phyloP scores from a whole-genome alignment of 1,140 invertebrate genomes.

The Brachionus koreanus region DNA sequence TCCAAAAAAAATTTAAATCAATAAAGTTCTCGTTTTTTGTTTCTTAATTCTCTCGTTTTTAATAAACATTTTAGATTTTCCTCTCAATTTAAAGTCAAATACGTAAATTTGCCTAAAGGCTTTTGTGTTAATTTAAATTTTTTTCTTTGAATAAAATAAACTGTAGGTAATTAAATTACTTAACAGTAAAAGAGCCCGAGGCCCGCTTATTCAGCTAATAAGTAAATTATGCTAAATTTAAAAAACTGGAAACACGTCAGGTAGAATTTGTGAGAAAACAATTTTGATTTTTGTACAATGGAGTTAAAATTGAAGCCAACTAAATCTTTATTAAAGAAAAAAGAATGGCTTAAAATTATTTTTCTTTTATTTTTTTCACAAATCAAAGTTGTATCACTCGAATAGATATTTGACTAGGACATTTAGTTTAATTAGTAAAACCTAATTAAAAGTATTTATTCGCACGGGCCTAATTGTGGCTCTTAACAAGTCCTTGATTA shows the following conservation, averaged over 20 bases:
- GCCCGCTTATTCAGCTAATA: not conserved
- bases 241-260: not conserved
- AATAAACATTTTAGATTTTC: not conserved
- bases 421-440: conserved; percentile 11
- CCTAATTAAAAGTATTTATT: conserved; percentile 2
- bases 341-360: not conserved
- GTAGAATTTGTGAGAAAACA: not conserved
- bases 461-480: not conserved
- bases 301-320: not conserved
- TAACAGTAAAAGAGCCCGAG: not conserved
- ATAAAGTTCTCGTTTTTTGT: not conserved
- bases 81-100: not conserved
- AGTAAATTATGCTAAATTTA: not conserved
- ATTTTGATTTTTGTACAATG: not conserved
- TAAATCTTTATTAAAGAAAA: not conserved
- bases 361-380: not conserved
- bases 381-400: not conserved
- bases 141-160: not conserved
- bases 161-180: not conserved
- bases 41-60: not conserved
- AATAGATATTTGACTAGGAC: not conserved
- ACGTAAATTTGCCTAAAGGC: not conserved
- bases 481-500: not conserved
- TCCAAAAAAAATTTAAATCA: not conserved
- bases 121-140: not conserved